Conservation (phyloP, 2,113 vertebrate species). For the Neodontobutis hainanensis region DNA sequence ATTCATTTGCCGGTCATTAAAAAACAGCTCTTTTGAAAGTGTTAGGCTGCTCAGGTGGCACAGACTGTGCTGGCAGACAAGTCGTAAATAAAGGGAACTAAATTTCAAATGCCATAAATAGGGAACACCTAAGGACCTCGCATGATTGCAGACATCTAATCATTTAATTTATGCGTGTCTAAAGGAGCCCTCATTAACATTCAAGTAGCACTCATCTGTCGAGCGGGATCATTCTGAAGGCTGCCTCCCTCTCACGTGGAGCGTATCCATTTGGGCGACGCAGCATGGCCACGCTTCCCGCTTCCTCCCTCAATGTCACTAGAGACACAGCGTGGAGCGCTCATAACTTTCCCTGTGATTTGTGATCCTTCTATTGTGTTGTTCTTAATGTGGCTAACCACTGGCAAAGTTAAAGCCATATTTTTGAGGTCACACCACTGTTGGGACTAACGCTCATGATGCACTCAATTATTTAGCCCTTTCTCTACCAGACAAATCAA, state of each 20-base stretch:
- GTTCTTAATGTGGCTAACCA: slow-evolving; percentile 58
- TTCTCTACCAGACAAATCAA: neutral
- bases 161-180: slow-evolving; percentile 80
- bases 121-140: slow-evolving; percentile 74
- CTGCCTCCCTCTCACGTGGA: slow-evolving; percentile 74
- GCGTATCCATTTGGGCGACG: slow-evolving; percentile 71
- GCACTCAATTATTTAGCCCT: slow-evolving; percentile 34
- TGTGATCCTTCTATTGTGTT: slow-evolving; percentile 72
- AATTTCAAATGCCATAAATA: slow-evolving; percentile 79
- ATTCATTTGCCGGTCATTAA: slow-evolving; percentile 78
- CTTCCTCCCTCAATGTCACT: slow-evolving; percentile 66
- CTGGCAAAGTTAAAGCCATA: slow-evolving; percentile 74
- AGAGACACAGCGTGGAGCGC: slow-evolving; percentile 64
- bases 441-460: slow-evolving; percentile 3
- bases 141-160: slow-evolving; percentile 79
- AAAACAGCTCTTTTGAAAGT: slow-evolving; percentile 68
- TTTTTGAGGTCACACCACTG: slow-evolving; percentile 54
- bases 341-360: slow-evolving; percentile 66
- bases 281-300: slow-evolving; percentile 61
- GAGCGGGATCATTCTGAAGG: slow-evolving; percentile 72
- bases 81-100: slow-evolving; percentile 77
- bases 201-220: slow-evolving; percentile 78
- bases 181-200: slow-evolving; percentile 81
- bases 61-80: slow-evolving; percentile 53
- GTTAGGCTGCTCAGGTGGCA: slow-evolving; percentile 71